These are phyloP conservation scores for Periophthalmus magnuspinnatus DNA, from an alignment of 2,797 vertebrate genomes.

Conservation along the genomic window DNA sequence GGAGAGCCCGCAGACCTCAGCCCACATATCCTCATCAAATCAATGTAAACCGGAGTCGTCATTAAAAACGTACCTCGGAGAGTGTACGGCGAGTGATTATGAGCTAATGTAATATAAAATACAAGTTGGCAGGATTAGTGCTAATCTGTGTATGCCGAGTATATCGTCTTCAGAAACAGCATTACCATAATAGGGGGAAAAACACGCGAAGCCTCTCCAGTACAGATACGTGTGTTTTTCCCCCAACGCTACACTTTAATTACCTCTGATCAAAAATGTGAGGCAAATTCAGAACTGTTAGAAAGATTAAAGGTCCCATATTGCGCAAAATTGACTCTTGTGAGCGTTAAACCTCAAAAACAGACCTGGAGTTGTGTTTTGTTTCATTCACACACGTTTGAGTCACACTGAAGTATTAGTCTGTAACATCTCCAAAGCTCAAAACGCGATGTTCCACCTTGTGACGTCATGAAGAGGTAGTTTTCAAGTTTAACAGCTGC, in stretches of 20 bases:
- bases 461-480: no score
- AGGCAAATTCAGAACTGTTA: background rate
- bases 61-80: slow-evolving; percentile 58
- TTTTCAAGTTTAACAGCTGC: no score
- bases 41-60: slow-evolving; percentile 44
- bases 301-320: no score
- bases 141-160: slow-evolving; percentile 54
- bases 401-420: no score
- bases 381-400: no score
- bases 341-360: no score
- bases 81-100: slow-evolving; percentile 41
- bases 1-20: slow-evolving; percentile 24
- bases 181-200: slow-evolving; percentile 15
- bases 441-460: no score
- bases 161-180: slow-evolving; percentile 46
- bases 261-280: background rate
- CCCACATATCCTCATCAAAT: slow-evolving; percentile 47
- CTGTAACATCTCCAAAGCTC: no score
- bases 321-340: no score
- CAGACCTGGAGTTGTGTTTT: no score
- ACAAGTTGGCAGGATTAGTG: slow-evolving; percentile 59
- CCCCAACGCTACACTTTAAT: background rate
- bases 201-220: slow-evolving; percentile 12
- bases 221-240: background rate
- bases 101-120: slow-evolving; percentile 42